Percentiles rank a stretch among this genome's conserved stretches.
Conservation (phyloP, 2,797 vertebrate genomes). For the Bryconaethiops microstoma region DNA sequence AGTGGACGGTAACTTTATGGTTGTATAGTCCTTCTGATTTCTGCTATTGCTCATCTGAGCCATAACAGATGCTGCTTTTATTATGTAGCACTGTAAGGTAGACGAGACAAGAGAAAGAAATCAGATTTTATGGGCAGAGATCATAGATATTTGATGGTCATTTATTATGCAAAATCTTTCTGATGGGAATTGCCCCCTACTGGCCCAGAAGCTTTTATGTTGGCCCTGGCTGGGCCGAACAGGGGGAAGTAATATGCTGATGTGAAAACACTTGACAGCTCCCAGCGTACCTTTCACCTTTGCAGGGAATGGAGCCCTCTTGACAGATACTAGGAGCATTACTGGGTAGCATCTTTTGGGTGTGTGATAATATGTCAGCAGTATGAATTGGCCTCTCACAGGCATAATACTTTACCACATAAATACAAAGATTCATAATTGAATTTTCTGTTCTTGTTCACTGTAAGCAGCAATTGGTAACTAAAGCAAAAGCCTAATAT, state of each 20-base stretch:
- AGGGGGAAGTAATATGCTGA: conserved; percentile 19
- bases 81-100: background rate
- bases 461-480: too few species aligned
- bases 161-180: conserved; percentile 48
- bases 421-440: too few species aligned
- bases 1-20: background rate
- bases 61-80: background rate
- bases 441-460: too few species aligned
- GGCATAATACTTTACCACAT: background rate
- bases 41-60: background rate
- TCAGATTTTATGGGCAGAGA: conserved; percentile 8
- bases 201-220: conserved; percentile 42
- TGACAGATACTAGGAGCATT: conserved; percentile 13
- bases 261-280: conserved; percentile 34
- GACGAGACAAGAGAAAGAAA: background rate
- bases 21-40: background rate
- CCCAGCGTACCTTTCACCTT: conserved; percentile 47
- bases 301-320: conserved; percentile 6
- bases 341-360: background rate
- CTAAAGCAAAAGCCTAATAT: too few species aligned
- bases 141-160: conserved; percentile 24
- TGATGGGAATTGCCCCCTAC: conserved; percentile 42
- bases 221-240: conserved; percentile 22
- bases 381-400: background rate
- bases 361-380: background rate